A percentile compares a stretch with the other conserved stretches of the same genome.
These are phyloP conservation scores for Ciconia boyciana DNA, from an alignment of 2,113 vertebrate genomes.

Conservation along the genomic window DNA sequence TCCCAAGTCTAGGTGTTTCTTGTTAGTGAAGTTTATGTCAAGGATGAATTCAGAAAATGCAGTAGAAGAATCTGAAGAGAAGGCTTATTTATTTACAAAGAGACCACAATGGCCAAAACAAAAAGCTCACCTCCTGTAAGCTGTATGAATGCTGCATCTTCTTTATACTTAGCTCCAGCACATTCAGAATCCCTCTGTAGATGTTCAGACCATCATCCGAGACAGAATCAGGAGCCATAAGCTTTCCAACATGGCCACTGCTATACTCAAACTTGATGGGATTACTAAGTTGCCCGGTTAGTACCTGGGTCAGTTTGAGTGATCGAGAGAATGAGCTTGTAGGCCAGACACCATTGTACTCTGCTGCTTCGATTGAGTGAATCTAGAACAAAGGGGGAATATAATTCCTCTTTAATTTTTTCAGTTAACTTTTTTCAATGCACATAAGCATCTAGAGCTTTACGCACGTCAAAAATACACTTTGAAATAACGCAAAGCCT, in stretches of 20 bases:
- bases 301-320: slow-evolving; percentile 33
- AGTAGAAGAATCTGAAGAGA: not conserved
- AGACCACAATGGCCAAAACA: not conserved
- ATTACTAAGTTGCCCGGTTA: slow-evolving; percentile 29
- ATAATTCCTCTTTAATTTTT: not conserved
- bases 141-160: slow-evolving; percentile 54
- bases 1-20: not conserved
- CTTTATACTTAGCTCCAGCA: slow-evolving; percentile 58
- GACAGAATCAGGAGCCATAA: slow-evolving; percentile 32
- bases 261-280: slow-evolving; percentile 64
- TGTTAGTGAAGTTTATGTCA: not conserved
- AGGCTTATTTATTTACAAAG: not conserved
- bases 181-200: slow-evolving; percentile 53
- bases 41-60: not conserved
- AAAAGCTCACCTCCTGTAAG: slow-evolving; percentile 66
- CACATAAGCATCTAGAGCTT: not conserved
- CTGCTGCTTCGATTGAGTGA: slow-evolving; percentile 22
- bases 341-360: slow-evolving; percentile 67
- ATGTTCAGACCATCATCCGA: slow-evolving; percentile 54
- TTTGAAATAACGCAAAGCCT: not conserved
- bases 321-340: slow-evolving; percentile 19
- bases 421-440: not conserved
- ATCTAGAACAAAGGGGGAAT: not conserved
- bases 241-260: slow-evolving; percentile 44
- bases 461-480: not conserved